Percentiles rank a stretch among this genome's conserved stretches.
Evolutionary conservation across 2,888 invertebrate species (phyloP).

Genomic region (Cantharis flavilabris): DNA sequence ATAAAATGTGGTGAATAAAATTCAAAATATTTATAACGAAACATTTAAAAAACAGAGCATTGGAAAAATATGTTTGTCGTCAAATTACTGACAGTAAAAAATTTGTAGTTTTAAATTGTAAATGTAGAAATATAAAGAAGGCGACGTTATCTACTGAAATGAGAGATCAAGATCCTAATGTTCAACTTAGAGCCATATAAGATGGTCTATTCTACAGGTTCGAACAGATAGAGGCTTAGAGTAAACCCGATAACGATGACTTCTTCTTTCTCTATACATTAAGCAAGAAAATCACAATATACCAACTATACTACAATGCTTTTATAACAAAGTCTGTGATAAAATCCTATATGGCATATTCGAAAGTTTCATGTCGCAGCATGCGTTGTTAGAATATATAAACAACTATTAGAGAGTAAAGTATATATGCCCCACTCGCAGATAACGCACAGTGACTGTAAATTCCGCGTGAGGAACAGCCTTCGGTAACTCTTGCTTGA

Average conservation of each 20-base stretch:
- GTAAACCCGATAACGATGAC: slow-evolving; percentile 25
- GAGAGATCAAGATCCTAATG: slow-evolving; percentile 21
- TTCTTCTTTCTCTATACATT: slow-evolving; percentile 23
- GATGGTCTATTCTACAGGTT: slow-evolving; percentile 22
- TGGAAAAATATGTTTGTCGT: not conserved
- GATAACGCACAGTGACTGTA: slow-evolving; percentile 22
- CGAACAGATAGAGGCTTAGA: slow-evolving; percentile 22
- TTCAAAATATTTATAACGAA: not conserved
- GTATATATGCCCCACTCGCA: slow-evolving; percentile 10
- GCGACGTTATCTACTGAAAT: slow-evolving; percentile 21
- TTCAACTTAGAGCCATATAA: slow-evolving; percentile 17
- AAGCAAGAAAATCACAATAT: slow-evolving; percentile 19
- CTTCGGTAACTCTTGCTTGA: slow-evolving; percentile 16
- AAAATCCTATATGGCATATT: slow-evolving; percentile 18
- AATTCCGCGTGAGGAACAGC: slow-evolving; percentile 15
- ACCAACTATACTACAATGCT: slow-evolving; percentile 23
- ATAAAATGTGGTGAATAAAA: not conserved
- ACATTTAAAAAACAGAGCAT: not conserved
- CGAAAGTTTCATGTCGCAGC: slow-evolving; percentile 13
- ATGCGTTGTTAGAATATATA: slow-evolving; percentile 14
- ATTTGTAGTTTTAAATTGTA: not conserved
- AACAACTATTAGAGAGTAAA: slow-evolving; percentile 16
- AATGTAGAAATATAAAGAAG: not conserved
- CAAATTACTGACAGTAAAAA: not conserved
- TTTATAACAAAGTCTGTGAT: slow-evolving; percentile 14